These are phyloP conservation scores for Cataglyphis altisquamis DNA, from an alignment of 2,888 invertebrate species.

Conservation along the genomic window DNA sequence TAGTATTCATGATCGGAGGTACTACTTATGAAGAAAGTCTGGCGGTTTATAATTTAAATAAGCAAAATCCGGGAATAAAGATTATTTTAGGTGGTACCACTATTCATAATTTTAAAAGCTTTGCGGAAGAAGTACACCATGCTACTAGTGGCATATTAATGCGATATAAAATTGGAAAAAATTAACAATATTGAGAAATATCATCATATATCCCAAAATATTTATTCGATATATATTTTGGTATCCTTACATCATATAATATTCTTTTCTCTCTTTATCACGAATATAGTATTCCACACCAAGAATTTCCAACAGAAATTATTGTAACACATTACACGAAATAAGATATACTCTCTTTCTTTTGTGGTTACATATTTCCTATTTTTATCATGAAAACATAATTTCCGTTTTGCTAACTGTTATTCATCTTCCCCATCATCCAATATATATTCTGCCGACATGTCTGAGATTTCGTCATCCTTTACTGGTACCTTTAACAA, in stretches of 20 bases:
- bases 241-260: constrained; percentile 45
- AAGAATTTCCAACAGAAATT: constrained; percentile 25
- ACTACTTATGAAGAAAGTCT: constrained; percentile 98
- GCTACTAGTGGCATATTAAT: constrained; percentile 90
- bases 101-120: constrained; percentile 95
- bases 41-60: constrained; percentile 93
- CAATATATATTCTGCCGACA: constrained; percentile 72
- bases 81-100: constrained; percentile 97
- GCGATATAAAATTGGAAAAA: constrained; percentile 87
- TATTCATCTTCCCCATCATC: constrained; percentile 77
- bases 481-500: constrained; percentile 81
- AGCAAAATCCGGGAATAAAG: constrained; percentile 91
- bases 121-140: constrained; percentile 91
- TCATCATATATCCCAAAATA: constrained; percentile 68
- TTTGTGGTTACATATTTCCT: constrained; percentile 32
- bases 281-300: constrained; percentile 14
- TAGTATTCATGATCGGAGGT: constrained; percentile 98
- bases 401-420: constrained; percentile 40
- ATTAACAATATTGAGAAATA: constrained; percentile 68
- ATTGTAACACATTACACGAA: background rate
- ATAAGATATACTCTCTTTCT: constrained; percentile 15
- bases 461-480: constrained; percentile 74
- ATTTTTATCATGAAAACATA: constrained; percentile 28
- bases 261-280: constrained; percentile 14
- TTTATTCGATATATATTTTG: constrained; percentile 69